phyloP scores from a whole-genome alignment of 1,140 invertebrate species.

The Aphaenogaster rudis region DNA sequence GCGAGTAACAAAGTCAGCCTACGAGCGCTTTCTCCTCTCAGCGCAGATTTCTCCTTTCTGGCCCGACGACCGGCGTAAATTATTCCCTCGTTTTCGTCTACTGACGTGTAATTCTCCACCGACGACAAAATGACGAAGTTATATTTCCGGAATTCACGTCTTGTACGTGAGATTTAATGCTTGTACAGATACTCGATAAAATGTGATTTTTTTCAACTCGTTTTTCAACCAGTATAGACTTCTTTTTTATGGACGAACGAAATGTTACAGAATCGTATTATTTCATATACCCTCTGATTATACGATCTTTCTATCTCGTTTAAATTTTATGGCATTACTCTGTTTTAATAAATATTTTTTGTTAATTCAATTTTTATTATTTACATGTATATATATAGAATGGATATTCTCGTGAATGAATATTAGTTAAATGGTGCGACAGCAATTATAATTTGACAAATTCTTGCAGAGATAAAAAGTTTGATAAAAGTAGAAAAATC shows the following conservation, averaged over 20 bases:
- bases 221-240: background rate
- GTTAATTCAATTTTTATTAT: background rate
- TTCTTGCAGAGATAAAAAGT: background rate
- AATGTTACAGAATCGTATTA: conserved; percentile 17
- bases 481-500: conserved; percentile 44
- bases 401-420: background rate
- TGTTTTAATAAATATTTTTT: background rate
- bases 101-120: conserved; percentile 61
- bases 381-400: no score
- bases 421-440: background rate
- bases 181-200: conserved; percentile 21
- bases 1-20: conserved; percentile 74
- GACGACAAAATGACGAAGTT: conserved; percentile 62
- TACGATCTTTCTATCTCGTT: conserved; percentile 47
- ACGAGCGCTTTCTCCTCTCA: conserved; percentile 32
- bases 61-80: conserved; percentile 63
- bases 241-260: background rate
- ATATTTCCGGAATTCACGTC: conserved; percentile 17
- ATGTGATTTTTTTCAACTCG: background rate
- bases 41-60: conserved; percentile 43
- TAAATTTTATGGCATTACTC: background rate
- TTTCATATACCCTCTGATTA: conserved; percentile 33
- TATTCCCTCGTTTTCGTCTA: conserved; percentile 73
- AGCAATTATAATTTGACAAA: background rate
- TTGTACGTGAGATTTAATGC: conserved; percentile 64